Evolutionary conservation across 2,888 invertebrate species (phyloP).

Genomic region (Polydrusus tereticollis): DNA sequence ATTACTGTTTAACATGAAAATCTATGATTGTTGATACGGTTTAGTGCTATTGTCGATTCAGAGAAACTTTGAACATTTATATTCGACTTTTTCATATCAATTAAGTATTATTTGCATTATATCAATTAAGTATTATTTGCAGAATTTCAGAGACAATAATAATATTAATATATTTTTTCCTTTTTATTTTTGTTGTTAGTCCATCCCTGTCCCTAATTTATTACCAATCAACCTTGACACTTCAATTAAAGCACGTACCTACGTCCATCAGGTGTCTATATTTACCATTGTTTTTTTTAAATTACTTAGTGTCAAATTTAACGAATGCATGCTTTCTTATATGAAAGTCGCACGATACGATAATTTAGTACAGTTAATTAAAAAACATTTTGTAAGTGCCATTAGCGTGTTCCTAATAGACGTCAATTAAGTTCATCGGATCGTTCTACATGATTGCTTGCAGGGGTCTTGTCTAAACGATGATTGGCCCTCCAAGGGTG

Average conservation of each 20-base stretch:
- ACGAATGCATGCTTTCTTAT: slow-evolving; percentile 1
- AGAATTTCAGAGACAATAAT: too few relatives aligned
- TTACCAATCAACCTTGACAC: not conserved
- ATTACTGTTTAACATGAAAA: not conserved
- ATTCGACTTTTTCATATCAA: too few relatives aligned
- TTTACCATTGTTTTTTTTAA: not conserved
- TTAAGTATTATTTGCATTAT: too few relatives aligned
- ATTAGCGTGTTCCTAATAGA: not conserved
- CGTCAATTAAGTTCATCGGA: not conserved
- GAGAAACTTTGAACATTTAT: too few relatives aligned
- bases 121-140: too few relatives aligned
- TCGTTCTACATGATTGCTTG: not conserved
- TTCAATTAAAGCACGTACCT: not conserved
- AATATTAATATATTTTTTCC: too few relatives aligned
- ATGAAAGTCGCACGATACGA: not conserved
- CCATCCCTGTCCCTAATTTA: not conserved
- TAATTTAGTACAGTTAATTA: slow-evolving; percentile 1
- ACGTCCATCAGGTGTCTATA: slow-evolving; percentile 14
- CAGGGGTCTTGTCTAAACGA: too few relatives aligned
- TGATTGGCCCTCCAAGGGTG: too few relatives aligned
- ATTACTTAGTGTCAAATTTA: slow-evolving; percentile 25
- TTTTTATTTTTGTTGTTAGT: too few relatives aligned
- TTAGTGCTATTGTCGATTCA: too few relatives aligned
- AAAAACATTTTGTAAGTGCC: not conserved
- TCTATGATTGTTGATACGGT: too few relatives aligned